These are phyloP conservation scores for Hippolais icterina DNA, from an alignment of 2,113 vertebrate genomes.

Conservation along the genomic window DNA sequence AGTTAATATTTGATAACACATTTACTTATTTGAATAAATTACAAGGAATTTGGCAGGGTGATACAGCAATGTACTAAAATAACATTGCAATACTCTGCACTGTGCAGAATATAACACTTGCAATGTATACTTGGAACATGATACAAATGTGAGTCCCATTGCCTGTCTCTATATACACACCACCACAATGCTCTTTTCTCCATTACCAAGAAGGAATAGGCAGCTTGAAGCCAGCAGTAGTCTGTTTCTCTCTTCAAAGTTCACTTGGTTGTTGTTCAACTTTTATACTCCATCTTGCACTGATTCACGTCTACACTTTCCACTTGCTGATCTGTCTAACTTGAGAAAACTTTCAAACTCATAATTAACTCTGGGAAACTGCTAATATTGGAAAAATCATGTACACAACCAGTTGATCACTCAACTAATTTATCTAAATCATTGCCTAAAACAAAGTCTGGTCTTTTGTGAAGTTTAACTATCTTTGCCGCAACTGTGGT, in stretches of 20 bases:
- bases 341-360: background rate
- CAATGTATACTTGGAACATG: background rate
- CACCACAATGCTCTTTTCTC: background rate
- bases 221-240: background rate
- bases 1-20: background rate
- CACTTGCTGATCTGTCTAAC: background rate
- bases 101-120: background rate
- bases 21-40: background rate
- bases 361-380: background rate
- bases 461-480: background rate
- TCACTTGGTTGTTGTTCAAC: background rate
- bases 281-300: background rate
- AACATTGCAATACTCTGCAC: background rate
- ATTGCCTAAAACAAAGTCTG: background rate
- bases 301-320: background rate
- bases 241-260: background rate
- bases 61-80: background rate
- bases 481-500: background rate
- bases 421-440: background rate
- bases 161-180: background rate
- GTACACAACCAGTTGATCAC: background rate
- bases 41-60: background rate
- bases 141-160: background rate
- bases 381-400: background rate
- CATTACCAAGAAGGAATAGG: background rate